Conservation (phyloP, 2,888 invertebrate genomes). For the Drosophila longiperda region DNA sequence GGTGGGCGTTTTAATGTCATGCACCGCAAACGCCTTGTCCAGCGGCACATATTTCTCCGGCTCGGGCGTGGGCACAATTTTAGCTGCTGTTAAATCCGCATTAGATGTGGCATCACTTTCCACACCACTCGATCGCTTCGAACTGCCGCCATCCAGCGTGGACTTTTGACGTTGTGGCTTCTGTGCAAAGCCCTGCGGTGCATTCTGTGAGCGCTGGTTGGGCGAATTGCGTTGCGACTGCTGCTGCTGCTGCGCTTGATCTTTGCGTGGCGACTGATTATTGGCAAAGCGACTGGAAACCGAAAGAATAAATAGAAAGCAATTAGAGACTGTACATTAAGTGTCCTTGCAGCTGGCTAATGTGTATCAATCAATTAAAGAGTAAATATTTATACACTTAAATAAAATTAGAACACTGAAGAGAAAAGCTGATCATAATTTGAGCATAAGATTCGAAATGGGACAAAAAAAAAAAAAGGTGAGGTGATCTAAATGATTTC, state of each 20-base stretch:
- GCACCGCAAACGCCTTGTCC: conserved; percentile 86
- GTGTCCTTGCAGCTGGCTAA: neutral
- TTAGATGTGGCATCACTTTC: conserved; percentile 50
- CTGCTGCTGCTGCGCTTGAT: conserved; percentile 43
- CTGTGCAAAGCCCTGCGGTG: conserved; percentile 81
- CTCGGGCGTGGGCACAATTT: conserved; percentile 6
- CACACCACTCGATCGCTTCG: conserved; percentile 66
- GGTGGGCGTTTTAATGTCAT: conserved; percentile 86
- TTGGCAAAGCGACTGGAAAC: conserved; percentile 63
- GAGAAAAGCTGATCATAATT: too few species aligned
- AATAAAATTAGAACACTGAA: too few species aligned
- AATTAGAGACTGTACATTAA: neutral
- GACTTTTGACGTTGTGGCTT: conserved; percentile 68
- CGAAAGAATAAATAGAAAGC: too few species aligned
- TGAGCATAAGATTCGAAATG: too few species aligned
- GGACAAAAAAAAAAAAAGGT: too few species aligned
- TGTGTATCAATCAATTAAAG: neutral
- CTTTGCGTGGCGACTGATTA: conserved; percentile 62
- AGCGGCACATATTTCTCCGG: conserved; percentile 85
- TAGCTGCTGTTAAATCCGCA: conserved; percentile 20
- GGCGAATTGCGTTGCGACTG: conserved; percentile 44
- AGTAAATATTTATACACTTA: too few species aligned
- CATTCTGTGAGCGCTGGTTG: conserved; percentile 78
- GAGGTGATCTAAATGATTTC: too few species aligned
- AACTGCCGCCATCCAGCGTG: conserved; percentile 58